phyloP scores from a whole-genome alignment of 2,888 invertebrate genomes.

The Taenaris catops region DNA sequence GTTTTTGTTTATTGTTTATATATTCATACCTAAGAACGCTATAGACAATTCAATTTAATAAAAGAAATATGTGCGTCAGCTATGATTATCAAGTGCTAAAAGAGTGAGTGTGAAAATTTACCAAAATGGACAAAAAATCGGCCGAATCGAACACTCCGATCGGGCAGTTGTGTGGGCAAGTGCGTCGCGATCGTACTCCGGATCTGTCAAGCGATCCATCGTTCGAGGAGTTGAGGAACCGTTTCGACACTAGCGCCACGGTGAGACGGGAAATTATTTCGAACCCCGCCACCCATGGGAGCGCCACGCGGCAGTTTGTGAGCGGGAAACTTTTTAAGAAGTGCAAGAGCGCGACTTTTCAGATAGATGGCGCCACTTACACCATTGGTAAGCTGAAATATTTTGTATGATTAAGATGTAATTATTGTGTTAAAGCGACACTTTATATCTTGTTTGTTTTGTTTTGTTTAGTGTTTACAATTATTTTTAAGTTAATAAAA shows the following conservation, averaged over 20 bases:
- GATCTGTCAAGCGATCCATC: slow-evolving; percentile 56
- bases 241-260: slow-evolving; percentile 66
- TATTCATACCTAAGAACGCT: no score
- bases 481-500: no score
- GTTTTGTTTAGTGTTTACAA: no score
- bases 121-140: slow-evolving; percentile 35
- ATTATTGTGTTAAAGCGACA: no score
- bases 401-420: no score
- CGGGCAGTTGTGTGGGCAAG: slow-evolving; percentile 58
- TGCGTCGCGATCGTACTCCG: slow-evolving; percentile 46
- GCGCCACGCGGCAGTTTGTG: slow-evolving; percentile 69
- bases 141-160: slow-evolving; percentile 27
- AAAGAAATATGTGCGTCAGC: no score
- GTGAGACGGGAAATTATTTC: slow-evolving; percentile 57
- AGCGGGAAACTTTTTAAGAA: slow-evolving; percentile 85
- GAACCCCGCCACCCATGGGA: slow-evolving; percentile 69
- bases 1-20: no score
- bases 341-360: slow-evolving; percentile 93
- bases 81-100: slow-evolving; percentile 13
- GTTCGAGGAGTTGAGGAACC: slow-evolving; percentile 65
- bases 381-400: slow-evolving; percentile 89
- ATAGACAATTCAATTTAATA: no score
- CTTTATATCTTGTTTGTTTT: no score
- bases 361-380: slow-evolving; percentile 91
- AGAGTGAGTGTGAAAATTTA: slow-evolving; percentile 19